A percentile compares a stretch with the other conserved stretches of the same genome.
Conservation (phyloP, 2,113 vertebrate genomes). For the Cinclus mexicanus region DNA sequence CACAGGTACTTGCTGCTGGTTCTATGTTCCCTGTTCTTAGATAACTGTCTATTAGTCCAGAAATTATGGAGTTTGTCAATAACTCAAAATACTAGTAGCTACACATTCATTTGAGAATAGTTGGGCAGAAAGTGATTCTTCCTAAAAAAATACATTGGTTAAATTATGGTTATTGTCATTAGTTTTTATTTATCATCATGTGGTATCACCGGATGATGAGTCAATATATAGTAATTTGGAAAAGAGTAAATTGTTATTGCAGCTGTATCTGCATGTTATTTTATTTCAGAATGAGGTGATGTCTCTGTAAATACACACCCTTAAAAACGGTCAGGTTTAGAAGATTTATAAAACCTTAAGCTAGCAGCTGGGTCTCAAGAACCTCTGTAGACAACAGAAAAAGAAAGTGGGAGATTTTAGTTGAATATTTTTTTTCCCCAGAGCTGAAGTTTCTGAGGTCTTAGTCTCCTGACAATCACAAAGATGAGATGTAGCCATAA, state of each 20-base stretch:
- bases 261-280: neutral
- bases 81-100: neutral
- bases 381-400: neutral
- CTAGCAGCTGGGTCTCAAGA: neutral
- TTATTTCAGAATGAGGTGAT: neutral
- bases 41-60: neutral
- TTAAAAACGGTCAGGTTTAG: neutral
- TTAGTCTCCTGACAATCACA: neutral
- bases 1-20: neutral
- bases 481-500: neutral
- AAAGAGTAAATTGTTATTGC: neutral
- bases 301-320: neutral
- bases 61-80: neutral
- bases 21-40: neutral
- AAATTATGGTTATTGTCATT: neutral
- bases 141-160: neutral
- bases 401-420: neutral
- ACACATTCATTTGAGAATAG: neutral
- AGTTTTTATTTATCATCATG: neutral
- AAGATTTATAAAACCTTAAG: neutral
- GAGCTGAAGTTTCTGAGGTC: neutral
- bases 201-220: neutral
- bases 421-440: neutral
- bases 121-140: neutral
- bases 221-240: neutral